These are phyloP conservation scores for Agelastica alni DNA, from an alignment of 2,888 invertebrate genomes.

Conservation along the genomic window DNA sequence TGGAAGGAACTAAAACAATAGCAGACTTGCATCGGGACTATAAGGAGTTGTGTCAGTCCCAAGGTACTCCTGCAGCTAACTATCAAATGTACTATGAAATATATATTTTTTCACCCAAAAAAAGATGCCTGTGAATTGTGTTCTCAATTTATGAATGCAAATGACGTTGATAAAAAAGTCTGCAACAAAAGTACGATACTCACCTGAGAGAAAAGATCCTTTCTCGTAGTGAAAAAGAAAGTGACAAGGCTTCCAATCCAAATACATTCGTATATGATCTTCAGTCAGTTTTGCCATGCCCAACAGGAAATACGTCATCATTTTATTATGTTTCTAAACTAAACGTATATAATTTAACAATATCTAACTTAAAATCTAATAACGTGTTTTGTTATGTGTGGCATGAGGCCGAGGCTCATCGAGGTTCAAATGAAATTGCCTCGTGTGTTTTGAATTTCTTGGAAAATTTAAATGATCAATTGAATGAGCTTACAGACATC, in stretches of 20 bases:
- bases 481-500: constrained; percentile 5
- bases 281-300: constrained; percentile 3
- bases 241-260: neutral
- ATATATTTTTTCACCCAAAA: constrained; percentile 2
- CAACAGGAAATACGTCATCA: constrained; percentile 2
- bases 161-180: neutral
- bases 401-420: constrained; percentile 4
- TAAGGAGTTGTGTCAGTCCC: too few relatives aligned
- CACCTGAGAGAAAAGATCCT: constrained; percentile 5
- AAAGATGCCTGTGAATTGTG: neutral
- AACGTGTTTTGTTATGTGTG: constrained; percentile 1
- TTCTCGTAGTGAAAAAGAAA: constrained; percentile 6
- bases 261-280: constrained; percentile 5
- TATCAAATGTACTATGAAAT: too few relatives aligned
- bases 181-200: constrained; percentile 3
- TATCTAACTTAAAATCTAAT: constrained; percentile 1
- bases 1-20: constrained; percentile 14
- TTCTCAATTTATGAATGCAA: neutral
- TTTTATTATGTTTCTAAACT: constrained; percentile 12
- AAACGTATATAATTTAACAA: constrained; percentile 7
- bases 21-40: constrained; percentile 15
- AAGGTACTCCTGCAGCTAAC: too few relatives aligned
- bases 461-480: constrained; percentile 5
- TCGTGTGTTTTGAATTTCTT: constrained; percentile 13
- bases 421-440: constrained; percentile 12